phyloP scores from a whole-genome alignment of 2,888 invertebrate species.

The Phalangium opilio region DNA sequence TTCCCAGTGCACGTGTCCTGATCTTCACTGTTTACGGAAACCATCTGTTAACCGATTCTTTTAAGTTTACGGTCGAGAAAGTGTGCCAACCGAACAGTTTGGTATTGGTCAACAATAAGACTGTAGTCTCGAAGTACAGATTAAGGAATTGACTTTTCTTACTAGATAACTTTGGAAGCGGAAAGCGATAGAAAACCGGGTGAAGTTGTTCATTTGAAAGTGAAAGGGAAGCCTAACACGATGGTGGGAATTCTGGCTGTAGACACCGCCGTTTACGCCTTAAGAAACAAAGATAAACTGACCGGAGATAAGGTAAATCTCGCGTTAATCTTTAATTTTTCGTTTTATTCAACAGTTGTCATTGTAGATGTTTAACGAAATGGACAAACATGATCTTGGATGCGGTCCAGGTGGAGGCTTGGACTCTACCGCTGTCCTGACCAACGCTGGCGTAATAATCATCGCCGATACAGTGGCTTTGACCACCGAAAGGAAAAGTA shows the following conservation, averaged over 20 bases:
- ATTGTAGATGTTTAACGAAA: slow-evolving; percentile 11
- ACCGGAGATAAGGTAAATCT: slow-evolving; percentile 15
- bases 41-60: slow-evolving; percentile 17
- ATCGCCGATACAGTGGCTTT: slow-evolving; percentile 1
- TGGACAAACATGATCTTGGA: slow-evolving; percentile 16
- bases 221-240: slow-evolving; percentile 2
- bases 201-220: no score
- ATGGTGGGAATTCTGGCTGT: slow-evolving; percentile 19
- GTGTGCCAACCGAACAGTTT: not conserved
- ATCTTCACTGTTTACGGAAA: slow-evolving; percentile 11
- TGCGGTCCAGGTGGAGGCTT: slow-evolving; percentile 21
- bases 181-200: no score
- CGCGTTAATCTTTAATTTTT: not conserved
- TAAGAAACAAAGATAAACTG: slow-evolving; percentile 14
- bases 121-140: no score
- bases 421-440: slow-evolving; percentile 10
- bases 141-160: no score
- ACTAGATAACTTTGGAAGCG: no score
- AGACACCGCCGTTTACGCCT: slow-evolving; percentile 20
- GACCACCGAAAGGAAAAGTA: no score
- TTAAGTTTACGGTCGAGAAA: slow-evolving; percentile 14
- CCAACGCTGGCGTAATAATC: slow-evolving; percentile 15
- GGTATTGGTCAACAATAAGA: no score
- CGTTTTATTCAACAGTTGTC: not conserved
- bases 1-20: slow-evolving; percentile 13